Evolutionary conservation across 1,140 invertebrate genomes (phyloP).

Genomic region (Ceratina australensis): DNA sequence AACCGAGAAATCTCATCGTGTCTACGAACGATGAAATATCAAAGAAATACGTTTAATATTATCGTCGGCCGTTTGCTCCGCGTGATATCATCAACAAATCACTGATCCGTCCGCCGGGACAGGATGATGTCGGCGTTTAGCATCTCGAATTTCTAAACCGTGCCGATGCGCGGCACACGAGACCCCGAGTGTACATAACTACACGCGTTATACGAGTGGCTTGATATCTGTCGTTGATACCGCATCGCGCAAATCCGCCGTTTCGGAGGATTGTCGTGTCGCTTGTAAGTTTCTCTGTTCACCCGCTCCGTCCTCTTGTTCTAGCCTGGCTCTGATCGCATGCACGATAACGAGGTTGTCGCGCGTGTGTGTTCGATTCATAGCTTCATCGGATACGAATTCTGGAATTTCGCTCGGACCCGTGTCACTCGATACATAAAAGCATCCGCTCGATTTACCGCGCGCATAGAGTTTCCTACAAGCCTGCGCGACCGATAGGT

Average conservation of each 20-base stretch:
- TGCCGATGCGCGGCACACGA: slow-evolving; percentile 1
- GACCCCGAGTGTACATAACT: slow-evolving; percentile 23
- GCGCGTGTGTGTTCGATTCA: slow-evolving; percentile 51
- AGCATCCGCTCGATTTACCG: slow-evolving; percentile 60
- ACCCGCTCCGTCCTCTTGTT: neutral
- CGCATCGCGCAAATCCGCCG: slow-evolving; percentile 39
- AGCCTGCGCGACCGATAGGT: slow-evolving; percentile 2
- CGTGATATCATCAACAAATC: no score
- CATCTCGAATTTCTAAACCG: slow-evolving; percentile 12
- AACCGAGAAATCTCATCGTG: no score
- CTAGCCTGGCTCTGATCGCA: slow-evolving; percentile 16
- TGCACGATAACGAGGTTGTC: slow-evolving; percentile 54
- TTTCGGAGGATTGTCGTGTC: slow-evolving; percentile 45
- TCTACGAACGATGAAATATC: no score
- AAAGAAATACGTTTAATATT: no score
- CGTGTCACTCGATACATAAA: slow-evolving; percentile 62
- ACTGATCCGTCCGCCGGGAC: neutral
- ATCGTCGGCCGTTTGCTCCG: no score
- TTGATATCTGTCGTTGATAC: slow-evolving; percentile 56
- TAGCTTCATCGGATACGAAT: slow-evolving; percentile 44
- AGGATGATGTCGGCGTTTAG: neutral
- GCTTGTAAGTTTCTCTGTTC: slow-evolving; percentile 13
- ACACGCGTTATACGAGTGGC: slow-evolving; percentile 50
- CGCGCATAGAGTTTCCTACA: slow-evolving; percentile 37
- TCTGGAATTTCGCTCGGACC: slow-evolving; percentile 40